A percentile compares a stretch with the other conserved stretches of the same genome.
Conservation (phyloP, 1,140 invertebrate genomes). For the Dendroctonus valens region DNA sequence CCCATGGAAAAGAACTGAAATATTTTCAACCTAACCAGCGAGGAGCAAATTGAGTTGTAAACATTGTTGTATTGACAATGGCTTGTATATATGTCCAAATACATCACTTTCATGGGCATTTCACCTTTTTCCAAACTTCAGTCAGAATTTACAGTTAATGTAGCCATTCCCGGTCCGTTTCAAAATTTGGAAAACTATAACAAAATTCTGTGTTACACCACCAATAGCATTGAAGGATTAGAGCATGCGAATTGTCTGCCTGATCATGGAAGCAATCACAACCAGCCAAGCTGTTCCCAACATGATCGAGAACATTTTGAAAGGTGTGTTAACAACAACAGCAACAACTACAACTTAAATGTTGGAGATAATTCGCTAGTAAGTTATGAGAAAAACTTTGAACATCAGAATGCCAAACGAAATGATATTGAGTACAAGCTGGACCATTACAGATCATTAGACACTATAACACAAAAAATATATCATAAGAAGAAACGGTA, state of each 20-base stretch:
- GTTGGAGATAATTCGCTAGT: not conserved
- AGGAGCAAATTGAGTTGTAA: not conserved
- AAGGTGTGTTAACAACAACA: slow-evolving; percentile 3
- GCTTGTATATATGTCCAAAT: not conserved
- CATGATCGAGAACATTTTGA: slow-evolving; percentile 9
- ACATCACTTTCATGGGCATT: slow-evolving; percentile 12
- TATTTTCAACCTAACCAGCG: no score
- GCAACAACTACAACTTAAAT: not conserved
- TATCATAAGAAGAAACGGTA: slow-evolving; percentile 2
- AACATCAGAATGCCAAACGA: not conserved
- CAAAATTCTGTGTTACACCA: slow-evolving; percentile 9
- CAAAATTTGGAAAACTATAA: slow-evolving; percentile 16
- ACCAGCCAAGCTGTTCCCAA: slow-evolving; percentile 16
- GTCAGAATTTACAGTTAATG: slow-evolving; percentile 5
- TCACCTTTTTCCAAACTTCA: slow-evolving; percentile 17
- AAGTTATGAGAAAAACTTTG: not conserved
- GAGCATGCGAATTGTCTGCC: not conserved
- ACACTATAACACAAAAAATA: not conserved
- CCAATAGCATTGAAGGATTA: not conserved
- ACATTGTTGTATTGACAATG: not conserved
- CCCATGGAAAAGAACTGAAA: no score
- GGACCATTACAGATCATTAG: not conserved
- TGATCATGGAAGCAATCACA: slow-evolving; percentile 4
- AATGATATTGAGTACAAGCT: slow-evolving; percentile 2
- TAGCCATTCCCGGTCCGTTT: slow-evolving; percentile 4